phyloP scores from a whole-genome alignment of 2,113 vertebrate species.

The Dipodomys ordii region DNA sequence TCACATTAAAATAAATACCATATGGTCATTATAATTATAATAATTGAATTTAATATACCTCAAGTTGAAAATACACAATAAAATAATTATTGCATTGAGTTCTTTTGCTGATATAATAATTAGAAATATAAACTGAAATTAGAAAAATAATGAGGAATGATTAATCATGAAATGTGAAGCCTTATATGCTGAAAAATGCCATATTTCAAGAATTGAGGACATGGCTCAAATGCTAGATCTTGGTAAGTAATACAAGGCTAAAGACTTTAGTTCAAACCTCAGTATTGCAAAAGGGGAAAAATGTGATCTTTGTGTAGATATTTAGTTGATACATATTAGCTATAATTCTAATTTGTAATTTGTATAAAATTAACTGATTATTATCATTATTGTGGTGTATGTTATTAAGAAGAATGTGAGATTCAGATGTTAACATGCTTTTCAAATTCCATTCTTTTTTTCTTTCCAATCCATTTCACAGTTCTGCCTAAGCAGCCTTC shows the following conservation, averaged over 20 bases:
- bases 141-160: background rate
- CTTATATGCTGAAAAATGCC: background rate
- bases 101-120: background rate
- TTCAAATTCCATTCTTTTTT: constrained; percentile 11
- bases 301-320: background rate
- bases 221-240: too few relatives aligned
- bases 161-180: background rate
- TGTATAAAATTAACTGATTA: background rate
- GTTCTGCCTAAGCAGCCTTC: constrained; percentile 20
- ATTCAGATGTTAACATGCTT: background rate
- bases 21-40: background rate
- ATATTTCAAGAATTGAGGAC: background rate
- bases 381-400: background rate
- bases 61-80: constrained; percentile 21
- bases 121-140: background rate
- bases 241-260: too few relatives aligned
- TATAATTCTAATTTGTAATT: background rate
- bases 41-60: background rate
- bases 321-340: background rate
- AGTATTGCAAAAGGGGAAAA: too few relatives aligned
- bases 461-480: constrained; percentile 20
- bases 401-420: background rate
- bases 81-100: background rate
- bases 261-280: too few relatives aligned
- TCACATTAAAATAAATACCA: constrained; percentile 20